phyloP scores from a whole-genome alignment of 2,797 vertebrate species.

The Eulemur mongoz region DNA sequence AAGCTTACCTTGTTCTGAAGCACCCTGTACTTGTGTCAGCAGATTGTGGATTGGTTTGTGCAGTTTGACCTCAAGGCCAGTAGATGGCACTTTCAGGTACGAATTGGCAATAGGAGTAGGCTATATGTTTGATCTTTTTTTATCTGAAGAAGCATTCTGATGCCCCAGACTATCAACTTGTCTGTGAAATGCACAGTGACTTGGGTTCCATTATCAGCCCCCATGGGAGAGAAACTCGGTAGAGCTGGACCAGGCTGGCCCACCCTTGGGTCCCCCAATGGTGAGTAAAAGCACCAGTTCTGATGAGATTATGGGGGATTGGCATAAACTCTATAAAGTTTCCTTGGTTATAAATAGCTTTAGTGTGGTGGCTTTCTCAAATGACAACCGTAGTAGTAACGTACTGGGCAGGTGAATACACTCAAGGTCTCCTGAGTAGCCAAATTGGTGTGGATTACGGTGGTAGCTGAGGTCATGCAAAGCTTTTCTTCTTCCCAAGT shows the following conservation, averaged over 20 bases:
- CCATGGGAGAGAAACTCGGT: neutral
- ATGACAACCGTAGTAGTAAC: neutral
- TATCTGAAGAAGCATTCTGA: neutral
- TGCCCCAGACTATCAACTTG: neutral
- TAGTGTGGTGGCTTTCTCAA: neutral
- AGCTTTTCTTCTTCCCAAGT: neutral
- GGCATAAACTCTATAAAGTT: neutral
- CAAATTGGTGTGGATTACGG: neutral
- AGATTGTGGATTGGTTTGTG: neutral
- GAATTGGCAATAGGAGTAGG: neutral
- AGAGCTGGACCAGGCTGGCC: neutral
- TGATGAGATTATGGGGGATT: neutral
- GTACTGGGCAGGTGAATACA: neutral
- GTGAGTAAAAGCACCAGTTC: neutral
- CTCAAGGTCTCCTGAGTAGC: neutral
- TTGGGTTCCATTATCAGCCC: neutral
- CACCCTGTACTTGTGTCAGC: neutral
- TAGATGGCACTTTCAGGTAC: neutral
- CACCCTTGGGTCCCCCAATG: neutral
- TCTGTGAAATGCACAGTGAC: neutral
- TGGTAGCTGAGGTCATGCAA: neutral
- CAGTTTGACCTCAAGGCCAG: neutral
- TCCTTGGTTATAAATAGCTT: neutral
- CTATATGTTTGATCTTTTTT: neutral
- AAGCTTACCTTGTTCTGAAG: neutral